These are phyloP conservation scores for Pluvialis apricaria DNA, from an alignment of 2,113 vertebrate species.

Conservation along the genomic window DNA sequence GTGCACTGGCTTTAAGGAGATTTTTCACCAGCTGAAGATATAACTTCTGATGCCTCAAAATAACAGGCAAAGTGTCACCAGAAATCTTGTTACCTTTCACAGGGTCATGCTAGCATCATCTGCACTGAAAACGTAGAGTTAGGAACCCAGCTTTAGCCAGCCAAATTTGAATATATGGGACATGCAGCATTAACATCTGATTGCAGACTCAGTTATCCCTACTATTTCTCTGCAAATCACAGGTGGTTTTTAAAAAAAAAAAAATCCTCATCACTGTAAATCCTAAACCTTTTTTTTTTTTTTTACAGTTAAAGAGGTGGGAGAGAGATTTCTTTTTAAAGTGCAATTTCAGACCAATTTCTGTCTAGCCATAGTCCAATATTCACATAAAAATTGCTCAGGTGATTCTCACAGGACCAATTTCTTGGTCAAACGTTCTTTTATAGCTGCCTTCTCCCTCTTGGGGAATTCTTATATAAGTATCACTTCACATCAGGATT, in stretches of 20 bases:
- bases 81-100: neutral
- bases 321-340: neutral
- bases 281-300: neutral
- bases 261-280: neutral
- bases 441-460: neutral
- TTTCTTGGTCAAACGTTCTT: neutral
- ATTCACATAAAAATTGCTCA: neutral
- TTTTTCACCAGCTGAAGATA: neutral
- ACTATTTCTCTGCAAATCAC: neutral
- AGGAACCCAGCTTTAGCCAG: neutral
- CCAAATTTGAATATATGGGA: neutral
- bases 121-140: neutral
- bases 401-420: neutral
- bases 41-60: neutral
- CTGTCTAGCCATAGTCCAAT: neutral
- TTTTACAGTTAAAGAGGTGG: neutral
- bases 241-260: neutral
- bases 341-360: neutral
- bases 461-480: neutral
- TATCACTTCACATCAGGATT: neutral
- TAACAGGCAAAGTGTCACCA: neutral
- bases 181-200: neutral
- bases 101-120: neutral
- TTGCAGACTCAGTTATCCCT: neutral
- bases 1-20: neutral